Evolutionary conservation across 2,888 invertebrate genomes (phyloP), one percentile per base, ranked within the genome.

Genomic region (Bhutanitis thaidina): DNA sequence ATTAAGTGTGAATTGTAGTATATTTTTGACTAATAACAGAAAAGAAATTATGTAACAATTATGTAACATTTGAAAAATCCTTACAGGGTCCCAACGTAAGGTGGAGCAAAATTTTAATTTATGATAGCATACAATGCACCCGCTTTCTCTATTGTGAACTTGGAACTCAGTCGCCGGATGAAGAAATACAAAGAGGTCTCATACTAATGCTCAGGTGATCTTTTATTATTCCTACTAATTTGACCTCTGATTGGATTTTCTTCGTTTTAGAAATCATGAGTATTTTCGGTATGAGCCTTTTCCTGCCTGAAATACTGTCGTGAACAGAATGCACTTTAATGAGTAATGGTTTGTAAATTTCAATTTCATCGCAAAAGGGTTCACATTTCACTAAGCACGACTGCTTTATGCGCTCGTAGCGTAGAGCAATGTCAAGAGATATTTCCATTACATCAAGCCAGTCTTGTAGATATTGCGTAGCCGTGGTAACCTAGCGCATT

Each of bases 41-140:
- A n/a, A n/a, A n/a, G n/a, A n/a, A n/a, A n/a, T 20, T 20, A 20
- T 5, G 20, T 20, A 3, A 5, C 5, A 20, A 3, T 2, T 20
- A 20, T 20, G 20, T 20, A 20, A 20, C 43, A n/a, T 10, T 13
- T 25, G 47, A 49, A 7, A 43, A 35, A 54, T 34, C 16, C 48
- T 71, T 69, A 43, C 69, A 88, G 88, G 79, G 71, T 56, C 75
- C 80, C 7, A 74, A 69, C 54, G 88, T 89, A 15, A 70, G 85
- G 64, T 89, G 88, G 88, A 79, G 74, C 59, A 78, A 75, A 67
- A 86, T 89, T 62, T 65, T 87, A 52, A 67, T 62, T 34, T 71
- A 77, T 61, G 88, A 88, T 58, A 75, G 77, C 20, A 74, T 83
- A 61, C 81, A 86, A 65, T 89, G 88, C 57, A 80, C 82, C 3